A percentile compares a stretch with the other conserved stretches of the same genome.
These are phyloP conservation scores for Electrophaes corylata DNA, from an alignment of 2,888 invertebrate genomes.

Conservation along the genomic window DNA sequence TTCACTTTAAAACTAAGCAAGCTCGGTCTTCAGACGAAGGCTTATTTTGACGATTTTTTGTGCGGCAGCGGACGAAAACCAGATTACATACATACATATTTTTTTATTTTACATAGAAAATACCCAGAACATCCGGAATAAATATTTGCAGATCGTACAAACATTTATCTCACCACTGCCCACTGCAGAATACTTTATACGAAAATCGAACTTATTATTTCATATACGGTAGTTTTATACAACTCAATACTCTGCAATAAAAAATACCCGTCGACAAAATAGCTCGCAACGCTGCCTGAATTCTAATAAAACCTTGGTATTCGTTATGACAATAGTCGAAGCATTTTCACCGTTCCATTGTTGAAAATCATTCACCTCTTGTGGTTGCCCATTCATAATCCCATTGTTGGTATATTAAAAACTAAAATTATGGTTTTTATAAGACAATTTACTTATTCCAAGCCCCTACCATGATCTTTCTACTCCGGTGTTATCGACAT, in stretches of 20 bases:
- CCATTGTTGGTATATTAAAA: conserved; percentile 34
- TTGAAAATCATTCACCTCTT: conserved; percentile 33
- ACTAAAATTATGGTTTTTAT: conserved; percentile 17
- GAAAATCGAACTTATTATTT: neutral
- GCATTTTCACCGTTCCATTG: conserved; percentile 36
- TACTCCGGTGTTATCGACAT: too few species aligned
- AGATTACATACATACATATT: too few species aligned
- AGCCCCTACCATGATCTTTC: neutral
- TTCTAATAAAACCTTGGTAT: conserved; percentile 20
- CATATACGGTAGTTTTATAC: neutral
- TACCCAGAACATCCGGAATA: too few species aligned
- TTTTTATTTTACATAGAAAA: too few species aligned
- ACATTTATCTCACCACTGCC: too few species aligned
- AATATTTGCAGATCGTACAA: too few species aligned
- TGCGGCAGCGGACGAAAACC: too few species aligned
- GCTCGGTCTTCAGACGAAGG: too few species aligned
- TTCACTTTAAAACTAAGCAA: too few species aligned
- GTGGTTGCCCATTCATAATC: conserved; percentile 23
- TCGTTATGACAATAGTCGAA: conserved; percentile 26
- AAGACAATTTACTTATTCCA: neutral
- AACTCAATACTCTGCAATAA: neutral
- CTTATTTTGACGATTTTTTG: too few species aligned
- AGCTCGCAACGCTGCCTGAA: conserved; percentile 8
- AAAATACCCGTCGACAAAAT: conserved; percentile 4
- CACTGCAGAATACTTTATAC: too few species aligned